Percentiles rank a stretch among this genome's conserved stretches.
phyloP scores from a whole-genome alignment of 2,888 invertebrate species.

The Chironomus riparius region DNA sequence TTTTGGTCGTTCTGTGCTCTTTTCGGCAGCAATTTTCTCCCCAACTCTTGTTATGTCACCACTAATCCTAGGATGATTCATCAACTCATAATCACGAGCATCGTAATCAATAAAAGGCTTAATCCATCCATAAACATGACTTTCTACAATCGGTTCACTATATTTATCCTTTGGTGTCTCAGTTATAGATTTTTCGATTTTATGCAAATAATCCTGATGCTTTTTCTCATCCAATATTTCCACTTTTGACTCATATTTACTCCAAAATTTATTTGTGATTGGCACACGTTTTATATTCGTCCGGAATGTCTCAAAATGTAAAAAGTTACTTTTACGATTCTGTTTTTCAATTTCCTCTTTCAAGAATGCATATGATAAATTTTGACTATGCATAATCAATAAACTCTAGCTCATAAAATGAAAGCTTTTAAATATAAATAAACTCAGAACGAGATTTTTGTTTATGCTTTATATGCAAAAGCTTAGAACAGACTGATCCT shows the following conservation, averaged over 20 bases:
- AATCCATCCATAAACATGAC: conserved; percentile 21
- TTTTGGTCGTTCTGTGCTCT: conserved; percentile 14
- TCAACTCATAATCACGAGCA: conserved; percentile 3
- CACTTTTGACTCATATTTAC: conserved; percentile 17
- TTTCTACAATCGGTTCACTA: conserved; percentile 19
- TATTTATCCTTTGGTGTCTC: conserved; percentile 19
- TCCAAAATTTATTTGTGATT: conserved; percentile 24
- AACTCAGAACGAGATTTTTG: no score
- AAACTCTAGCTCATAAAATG: background rate
- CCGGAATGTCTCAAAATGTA: conserved; percentile 10
- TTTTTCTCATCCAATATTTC: conserved; percentile 3
- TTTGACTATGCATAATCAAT: conserved; percentile 5
- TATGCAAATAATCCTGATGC: conserved; percentile 3
- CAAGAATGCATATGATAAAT: conserved; percentile 14
- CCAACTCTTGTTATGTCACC: conserved; percentile 24
- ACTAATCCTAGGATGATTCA: background rate
- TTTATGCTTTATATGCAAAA: background rate
- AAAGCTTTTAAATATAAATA: background rate
- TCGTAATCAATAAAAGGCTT: conserved; percentile 15
- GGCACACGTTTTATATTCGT: conserved; percentile 23
- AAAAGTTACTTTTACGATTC: conserved; percentile 9
- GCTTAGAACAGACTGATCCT: background rate
- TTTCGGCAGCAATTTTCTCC: conserved; percentile 23
- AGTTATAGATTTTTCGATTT: conserved; percentile 17
- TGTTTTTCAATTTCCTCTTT: conserved; percentile 24